Percentiles rank a stretch among this genome's conserved stretches.
Conservation (phyloP, 2,888 invertebrate species). For the Polyploca ridens region DNA sequence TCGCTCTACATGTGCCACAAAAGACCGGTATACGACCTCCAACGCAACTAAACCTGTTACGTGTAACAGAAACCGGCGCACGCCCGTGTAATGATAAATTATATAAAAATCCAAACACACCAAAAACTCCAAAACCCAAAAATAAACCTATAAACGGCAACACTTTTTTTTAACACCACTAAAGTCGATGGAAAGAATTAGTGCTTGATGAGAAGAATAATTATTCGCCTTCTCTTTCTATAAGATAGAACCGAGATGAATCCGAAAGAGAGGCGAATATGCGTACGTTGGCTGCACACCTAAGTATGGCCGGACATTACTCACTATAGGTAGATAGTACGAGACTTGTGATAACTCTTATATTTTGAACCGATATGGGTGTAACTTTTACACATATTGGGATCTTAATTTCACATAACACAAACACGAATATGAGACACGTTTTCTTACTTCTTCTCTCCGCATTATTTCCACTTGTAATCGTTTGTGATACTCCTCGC, state of each 20-base stretch:
- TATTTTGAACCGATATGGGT: constrained; percentile 51
- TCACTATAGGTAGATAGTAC: constrained; percentile 82
- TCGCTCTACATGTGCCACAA: constrained; percentile 76
- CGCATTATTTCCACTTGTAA: constrained; percentile 97
- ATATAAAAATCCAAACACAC: constrained; percentile 45
- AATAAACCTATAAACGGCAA: constrained; percentile 37
- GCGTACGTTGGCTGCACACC: constrained; percentile 84
- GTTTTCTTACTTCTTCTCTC: constrained; percentile 97
- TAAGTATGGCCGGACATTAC: constrained; percentile 84
- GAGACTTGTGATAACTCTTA: constrained; percentile 71
- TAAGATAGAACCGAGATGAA: constrained; percentile 56
- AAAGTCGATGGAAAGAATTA: constrained; percentile 56
- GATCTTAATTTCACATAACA: constrained; percentile 57
- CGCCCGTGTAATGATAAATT: constrained; percentile 51
- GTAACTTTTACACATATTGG: constrained; percentile 57
- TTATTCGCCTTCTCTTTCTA: constrained; percentile 70
- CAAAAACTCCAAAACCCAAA: constrained; percentile 40
- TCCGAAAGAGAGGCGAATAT: constrained; percentile 79
- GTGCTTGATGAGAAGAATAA: constrained; percentile 63
- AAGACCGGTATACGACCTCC: constrained; percentile 80
- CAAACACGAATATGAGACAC: constrained; percentile 72
- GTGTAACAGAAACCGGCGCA: constrained; percentile 68
- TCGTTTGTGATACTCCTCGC: constrained; percentile 97
- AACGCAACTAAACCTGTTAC: constrained; percentile 82
- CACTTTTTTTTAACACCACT: constrained; percentile 58